Percentiles rank a stretch among this genome's conserved stretches.
phyloP scores from a whole-genome alignment of 2,888 invertebrate species.

The Trilocha varians region DNA sequence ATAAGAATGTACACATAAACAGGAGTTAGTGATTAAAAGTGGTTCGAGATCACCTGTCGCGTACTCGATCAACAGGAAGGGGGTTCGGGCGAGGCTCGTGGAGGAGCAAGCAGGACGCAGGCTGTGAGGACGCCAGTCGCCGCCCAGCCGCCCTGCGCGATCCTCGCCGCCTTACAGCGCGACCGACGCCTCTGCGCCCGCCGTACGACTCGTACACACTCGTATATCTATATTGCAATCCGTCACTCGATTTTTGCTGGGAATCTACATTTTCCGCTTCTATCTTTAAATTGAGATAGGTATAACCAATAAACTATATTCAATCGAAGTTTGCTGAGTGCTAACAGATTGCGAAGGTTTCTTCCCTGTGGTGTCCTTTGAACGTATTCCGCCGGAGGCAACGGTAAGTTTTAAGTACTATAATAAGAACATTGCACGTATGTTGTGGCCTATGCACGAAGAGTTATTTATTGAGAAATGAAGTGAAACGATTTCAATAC shows the following conservation, averaged over 20 bases:
- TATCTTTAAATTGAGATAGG: too few relatives aligned
- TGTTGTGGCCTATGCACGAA: not conserved
- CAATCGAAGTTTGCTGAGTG: slow-evolving; percentile 42
- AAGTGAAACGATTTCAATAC: too few relatives aligned
- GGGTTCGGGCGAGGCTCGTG: slow-evolving; percentile 58
- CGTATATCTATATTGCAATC: slow-evolving; percentile 15
- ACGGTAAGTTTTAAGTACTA: slow-evolving; percentile 43
- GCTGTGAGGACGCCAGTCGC: slow-evolving; percentile 50
- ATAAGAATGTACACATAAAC: slow-evolving; percentile 19
- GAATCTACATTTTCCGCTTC: too few relatives aligned
- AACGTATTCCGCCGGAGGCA: slow-evolving; percentile 33
- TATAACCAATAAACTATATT: slow-evolving; percentile 17
- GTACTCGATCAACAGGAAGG: slow-evolving; percentile 63
- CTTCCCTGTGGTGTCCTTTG: slow-evolving; percentile 30
- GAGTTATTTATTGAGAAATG: not conserved
- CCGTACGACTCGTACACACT: slow-evolving; percentile 17
- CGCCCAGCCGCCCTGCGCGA: slow-evolving; percentile 64
- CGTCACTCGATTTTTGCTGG: slow-evolving; percentile 17
- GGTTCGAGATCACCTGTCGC: slow-evolving; percentile 60
- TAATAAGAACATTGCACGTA: slow-evolving; percentile 1
- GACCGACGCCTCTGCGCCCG: slow-evolving; percentile 25
- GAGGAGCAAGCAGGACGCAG: slow-evolving; percentile 37
- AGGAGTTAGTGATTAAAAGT: slow-evolving; percentile 34
- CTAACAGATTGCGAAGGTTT: slow-evolving; percentile 34
- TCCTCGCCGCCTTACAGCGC: slow-evolving; percentile 27